Evolutionary conservation across 2,797 vertebrate species (phyloP).

Genomic region (Pampus argenteus): DNA sequence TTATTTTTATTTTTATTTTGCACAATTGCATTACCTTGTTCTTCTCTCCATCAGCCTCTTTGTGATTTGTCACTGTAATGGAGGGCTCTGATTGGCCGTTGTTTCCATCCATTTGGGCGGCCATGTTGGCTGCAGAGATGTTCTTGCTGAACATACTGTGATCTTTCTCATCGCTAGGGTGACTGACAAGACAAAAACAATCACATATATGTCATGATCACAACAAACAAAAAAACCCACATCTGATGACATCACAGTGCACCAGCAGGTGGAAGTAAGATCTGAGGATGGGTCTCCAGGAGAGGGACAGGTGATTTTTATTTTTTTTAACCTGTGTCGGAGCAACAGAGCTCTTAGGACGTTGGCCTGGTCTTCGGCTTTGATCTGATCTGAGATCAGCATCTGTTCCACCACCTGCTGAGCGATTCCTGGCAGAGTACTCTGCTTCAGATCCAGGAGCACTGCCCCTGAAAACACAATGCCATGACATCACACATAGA

Average conservation of each 20-base stretch:
- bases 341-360: constrained; percentile 91
- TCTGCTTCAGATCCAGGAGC: constrained; percentile 92
- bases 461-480: constrained; percentile 84
- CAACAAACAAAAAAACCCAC: no score
- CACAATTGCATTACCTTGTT: constrained; percentile 78
- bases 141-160: constrained; percentile 89
- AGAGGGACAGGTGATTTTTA: not conserved
- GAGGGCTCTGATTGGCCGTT: constrained; percentile 78
- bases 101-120: constrained; percentile 86
- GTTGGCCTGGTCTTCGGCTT: constrained; percentile 88
- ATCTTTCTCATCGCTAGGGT: constrained; percentile 93
- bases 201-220: not conserved
- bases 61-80: constrained; percentile 79
- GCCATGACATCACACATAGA: constrained; percentile 6
- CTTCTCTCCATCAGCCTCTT: constrained; percentile 78
- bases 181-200: constrained; percentile 73
- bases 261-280: not conserved
- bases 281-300: no score
- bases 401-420: constrained; percentile 96
- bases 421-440: constrained; percentile 89
- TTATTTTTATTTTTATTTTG: no score
- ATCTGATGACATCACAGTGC: not conserved
- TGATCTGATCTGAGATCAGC: constrained; percentile 94
- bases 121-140: constrained; percentile 89
- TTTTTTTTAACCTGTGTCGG: constrained; percentile 88